Evolutionary conservation across 2,113 vertebrate genomes (phyloP).

Genomic region (Spermophilus dauricus): DNA sequence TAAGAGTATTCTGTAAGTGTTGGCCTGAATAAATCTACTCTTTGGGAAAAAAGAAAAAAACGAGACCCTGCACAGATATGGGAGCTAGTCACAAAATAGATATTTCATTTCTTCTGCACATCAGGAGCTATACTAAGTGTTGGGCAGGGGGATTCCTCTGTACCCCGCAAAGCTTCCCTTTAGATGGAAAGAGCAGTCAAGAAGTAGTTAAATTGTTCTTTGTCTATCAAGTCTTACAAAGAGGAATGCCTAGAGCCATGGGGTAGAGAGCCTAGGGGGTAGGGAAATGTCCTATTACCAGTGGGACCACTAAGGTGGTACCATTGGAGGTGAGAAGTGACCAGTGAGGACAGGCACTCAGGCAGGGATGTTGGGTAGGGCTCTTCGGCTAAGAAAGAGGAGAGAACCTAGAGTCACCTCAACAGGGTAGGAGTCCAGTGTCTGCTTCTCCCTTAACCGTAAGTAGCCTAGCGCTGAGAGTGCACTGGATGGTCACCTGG

Average conservation of each 20-base stretch:
- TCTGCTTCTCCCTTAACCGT: not conserved
- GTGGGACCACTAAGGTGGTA: too few species aligned
- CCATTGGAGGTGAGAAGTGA: not conserved
- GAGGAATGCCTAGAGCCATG: not conserved
- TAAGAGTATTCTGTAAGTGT: not conserved
- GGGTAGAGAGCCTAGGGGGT: not conserved
- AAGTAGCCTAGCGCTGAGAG: not conserved
- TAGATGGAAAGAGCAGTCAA: not conserved
- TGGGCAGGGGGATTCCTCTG: not conserved
- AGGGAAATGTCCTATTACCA: not conserved
- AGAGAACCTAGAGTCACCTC: not conserved
- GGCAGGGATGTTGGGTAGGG: not conserved
- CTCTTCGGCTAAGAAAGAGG: not conserved
- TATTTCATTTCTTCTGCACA: not conserved
- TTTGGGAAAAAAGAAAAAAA: not conserved
- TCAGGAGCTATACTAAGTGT: not conserved
- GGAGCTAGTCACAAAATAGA: not conserved
- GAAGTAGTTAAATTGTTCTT: not conserved
- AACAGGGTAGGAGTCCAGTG: not conserved
- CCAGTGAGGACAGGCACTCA: not conserved
- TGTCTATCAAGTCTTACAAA: not conserved
- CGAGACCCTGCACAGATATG: not conserved
- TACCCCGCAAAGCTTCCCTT: not conserved
- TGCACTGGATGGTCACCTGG: not conserved
- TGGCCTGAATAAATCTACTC: not conserved